Evolutionary conservation across 2,113 vertebrate species (phyloP).

Genomic region (Cricetomys ansorgei): DNA sequence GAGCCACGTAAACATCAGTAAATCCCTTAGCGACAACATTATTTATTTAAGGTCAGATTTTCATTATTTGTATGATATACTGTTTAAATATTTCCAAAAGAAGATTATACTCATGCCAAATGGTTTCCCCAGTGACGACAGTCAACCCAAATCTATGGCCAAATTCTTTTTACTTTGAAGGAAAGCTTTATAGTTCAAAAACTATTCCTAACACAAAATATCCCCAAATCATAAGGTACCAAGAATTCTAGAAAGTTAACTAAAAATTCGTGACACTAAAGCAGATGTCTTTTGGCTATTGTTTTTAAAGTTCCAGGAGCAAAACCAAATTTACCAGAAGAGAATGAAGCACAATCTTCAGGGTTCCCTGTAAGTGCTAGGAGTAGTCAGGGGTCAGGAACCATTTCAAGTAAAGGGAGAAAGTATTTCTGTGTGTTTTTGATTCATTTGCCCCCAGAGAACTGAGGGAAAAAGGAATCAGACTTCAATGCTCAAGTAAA

Average conservation of each 20-base stretch:
- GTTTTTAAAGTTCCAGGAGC: not conserved
- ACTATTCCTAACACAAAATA: conserved; percentile 42
- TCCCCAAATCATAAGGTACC: not conserved
- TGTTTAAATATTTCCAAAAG: conserved; percentile 59
- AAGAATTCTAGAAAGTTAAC: conserved; percentile 35
- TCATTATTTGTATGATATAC: conserved; percentile 14
- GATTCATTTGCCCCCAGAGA: not conserved
- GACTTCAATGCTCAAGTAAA: not conserved
- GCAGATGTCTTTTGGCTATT: not conserved
- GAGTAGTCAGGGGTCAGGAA: not conserved
- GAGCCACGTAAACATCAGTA: conserved; percentile 23
- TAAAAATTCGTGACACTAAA: not conserved
- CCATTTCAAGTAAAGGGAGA: not conserved
- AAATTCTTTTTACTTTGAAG: not conserved
- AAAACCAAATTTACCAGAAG: not conserved
- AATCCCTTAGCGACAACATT: conserved; percentile 54
- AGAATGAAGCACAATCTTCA: not conserved
- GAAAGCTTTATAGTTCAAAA: conserved; percentile 15
- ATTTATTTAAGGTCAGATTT: conserved; percentile 63
- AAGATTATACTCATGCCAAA: conserved; percentile 4
- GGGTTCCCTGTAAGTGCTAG: too few species aligned
- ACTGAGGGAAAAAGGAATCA: not conserved
- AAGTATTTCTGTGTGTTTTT: not conserved
- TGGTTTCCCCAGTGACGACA: not conserved
- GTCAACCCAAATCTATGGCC: not conserved